Evolutionary conservation across 2,113 vertebrate species (phyloP).

Genomic region (Apteryx mantelli): DNA sequence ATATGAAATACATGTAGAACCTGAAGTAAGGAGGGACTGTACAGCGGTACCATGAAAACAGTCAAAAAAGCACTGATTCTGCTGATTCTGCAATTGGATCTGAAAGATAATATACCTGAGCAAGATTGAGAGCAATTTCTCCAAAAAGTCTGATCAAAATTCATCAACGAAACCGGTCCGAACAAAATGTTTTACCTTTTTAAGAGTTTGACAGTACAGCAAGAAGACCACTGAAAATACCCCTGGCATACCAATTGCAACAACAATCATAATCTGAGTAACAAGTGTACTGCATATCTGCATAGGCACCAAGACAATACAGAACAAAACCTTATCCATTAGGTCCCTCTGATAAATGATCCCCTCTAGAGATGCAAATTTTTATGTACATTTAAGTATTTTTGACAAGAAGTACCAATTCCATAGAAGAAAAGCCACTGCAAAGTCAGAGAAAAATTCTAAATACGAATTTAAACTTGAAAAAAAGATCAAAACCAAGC

Average conservation of each 20-base stretch:
- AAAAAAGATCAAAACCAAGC: neutral
- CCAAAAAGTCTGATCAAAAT: neutral
- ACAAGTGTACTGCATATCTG: neutral
- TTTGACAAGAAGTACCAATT: neutral
- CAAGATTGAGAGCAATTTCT: slow-evolving; percentile 1
- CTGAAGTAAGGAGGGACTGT: slow-evolving; percentile 18
- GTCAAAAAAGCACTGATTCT: neutral
- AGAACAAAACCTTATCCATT: neutral
- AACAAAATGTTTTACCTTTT: neutral
- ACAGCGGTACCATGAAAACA: neutral
- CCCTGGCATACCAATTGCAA: neutral
- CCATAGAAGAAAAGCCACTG: neutral
- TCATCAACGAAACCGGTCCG: neutral
- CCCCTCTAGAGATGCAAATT: slow-evolving; percentile 16
- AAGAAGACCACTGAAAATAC: neutral
- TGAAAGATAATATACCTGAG: neutral
- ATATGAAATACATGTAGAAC: neutral
- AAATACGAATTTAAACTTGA: neutral
- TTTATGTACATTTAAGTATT: neutral
- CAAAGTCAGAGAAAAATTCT: neutral
- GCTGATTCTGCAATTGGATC: neutral
- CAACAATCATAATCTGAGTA: neutral
- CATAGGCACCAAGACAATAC: neutral
- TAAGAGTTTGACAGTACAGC: neutral
- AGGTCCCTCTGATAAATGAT: slow-evolving; percentile 41